Evolutionary conservation across 2,888 invertebrate genomes (phyloP).

Genomic region (Scelioninae gen. 2): DNA sequence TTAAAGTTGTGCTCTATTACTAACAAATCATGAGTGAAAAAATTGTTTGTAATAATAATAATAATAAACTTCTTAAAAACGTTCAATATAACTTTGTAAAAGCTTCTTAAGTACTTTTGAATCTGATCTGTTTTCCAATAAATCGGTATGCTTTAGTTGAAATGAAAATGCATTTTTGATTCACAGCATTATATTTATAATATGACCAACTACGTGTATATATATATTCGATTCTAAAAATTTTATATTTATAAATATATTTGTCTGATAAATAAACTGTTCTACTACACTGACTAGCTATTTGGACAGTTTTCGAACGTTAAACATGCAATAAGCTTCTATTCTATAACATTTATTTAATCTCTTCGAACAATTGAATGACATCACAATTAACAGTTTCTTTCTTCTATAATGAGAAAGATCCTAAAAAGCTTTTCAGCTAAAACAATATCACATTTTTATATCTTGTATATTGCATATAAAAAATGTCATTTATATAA

Average conservation of each 20-base stretch:
- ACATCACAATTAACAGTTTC: constrained; percentile 50
- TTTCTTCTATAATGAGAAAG: constrained; percentile 35
- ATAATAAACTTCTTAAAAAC: no score
- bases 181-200: no score
- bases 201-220: no score
- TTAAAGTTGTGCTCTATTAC: no score
- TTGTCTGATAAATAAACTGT: constrained; percentile 51
- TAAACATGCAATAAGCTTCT: constrained; percentile 55
- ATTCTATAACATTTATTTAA: constrained; percentile 56
- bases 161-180: no score
- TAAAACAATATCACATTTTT: constrained; percentile 55
- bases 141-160: no score
- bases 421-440: constrained; percentile 45
- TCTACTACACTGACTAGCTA: constrained; percentile 58
- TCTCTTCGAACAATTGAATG: constrained; percentile 56
- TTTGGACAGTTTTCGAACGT: constrained; percentile 51
- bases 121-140: no score
- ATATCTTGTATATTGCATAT: constrained; percentile 44
- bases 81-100: no score
- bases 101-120: no score
- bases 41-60: no score
- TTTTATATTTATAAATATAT: constrained; percentile 43
- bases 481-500: constrained; percentile 43
- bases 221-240: constrained; percentile 42
- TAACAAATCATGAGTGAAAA: no score